Percentiles rank a stretch among this genome's conserved stretches.
phyloP scores from a whole-genome alignment of 37 sponge, comb jelly and placozoan species.

The Haliclona indistincta region DNA sequence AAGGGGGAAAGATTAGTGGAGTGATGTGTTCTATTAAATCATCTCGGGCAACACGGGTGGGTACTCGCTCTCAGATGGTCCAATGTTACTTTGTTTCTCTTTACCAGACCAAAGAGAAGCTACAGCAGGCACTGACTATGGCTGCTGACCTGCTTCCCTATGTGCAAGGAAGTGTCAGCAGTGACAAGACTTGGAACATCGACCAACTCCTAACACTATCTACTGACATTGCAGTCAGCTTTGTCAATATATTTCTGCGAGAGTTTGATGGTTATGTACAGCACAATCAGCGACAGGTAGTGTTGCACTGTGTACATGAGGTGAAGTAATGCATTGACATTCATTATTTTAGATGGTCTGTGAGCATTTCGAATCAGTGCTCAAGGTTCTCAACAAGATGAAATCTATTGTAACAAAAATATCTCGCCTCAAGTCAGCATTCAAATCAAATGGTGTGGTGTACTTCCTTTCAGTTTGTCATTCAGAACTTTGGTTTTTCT shows the following conservation, averaged over 20 bases:
- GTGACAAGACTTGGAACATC: background rate
- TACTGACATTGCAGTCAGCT: background rate
- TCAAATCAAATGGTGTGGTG: conserved; percentile 7
- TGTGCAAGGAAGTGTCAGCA: background rate
- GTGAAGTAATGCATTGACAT: background rate
- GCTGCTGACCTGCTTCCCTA: conserved; percentile 6
- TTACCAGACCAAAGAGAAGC: conserved; percentile 34
- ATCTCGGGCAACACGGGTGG: background rate
- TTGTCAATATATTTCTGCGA: conserved; percentile 17
- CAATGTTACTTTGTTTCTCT: background rate
- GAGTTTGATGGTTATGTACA: conserved; percentile 53
- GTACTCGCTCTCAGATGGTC: background rate
- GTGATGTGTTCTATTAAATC: background rate
- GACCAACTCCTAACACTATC: background rate
- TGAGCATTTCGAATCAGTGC: conserved; percentile 50
- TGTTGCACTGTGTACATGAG: background rate
- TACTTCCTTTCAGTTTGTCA: no score
- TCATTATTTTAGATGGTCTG: conserved; percentile 22
- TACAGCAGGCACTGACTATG: conserved; percentile 28
- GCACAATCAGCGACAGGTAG: conserved; percentile 37
- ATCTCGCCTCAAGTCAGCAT: conserved; percentile 4
- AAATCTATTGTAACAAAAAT: conserved; percentile 25
- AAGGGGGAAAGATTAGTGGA: background rate
- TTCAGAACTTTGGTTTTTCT: no score
- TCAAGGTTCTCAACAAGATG: conserved; percentile 37